Base-by-base conservation (phyloP, 1,140 invertebrate species). In the Drepana arcuata region DNA sequence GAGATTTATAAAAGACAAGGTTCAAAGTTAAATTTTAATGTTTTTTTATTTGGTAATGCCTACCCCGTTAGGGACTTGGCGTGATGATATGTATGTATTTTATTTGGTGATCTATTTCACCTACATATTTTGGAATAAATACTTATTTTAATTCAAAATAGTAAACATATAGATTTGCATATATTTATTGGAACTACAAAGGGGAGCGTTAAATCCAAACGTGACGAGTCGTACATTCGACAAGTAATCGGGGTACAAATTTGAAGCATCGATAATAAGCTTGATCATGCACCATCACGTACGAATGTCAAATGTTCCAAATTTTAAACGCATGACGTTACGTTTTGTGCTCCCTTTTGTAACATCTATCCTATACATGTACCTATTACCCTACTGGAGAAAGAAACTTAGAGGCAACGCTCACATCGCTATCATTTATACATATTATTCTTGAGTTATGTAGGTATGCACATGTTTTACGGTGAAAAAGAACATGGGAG, bases 281-380 rank as follows among this genome's bases (percentile, higher is more conserved):
- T 55, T 71, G 57, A 81, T 81, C 66, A 81, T 81, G 73, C 66
- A 41, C 33, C 32, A 48, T 49, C 77, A 81, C 77, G 77, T 49
- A 53, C 45, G 60, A 69, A 65, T 71, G 64, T 55, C 66, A 64
- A 74, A 74, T 74, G 62, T 66, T 59, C 53, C 36, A 68, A 69
- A 67, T 70, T 72, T 62, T 63, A 61, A 71, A 54, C 50, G 42
- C 57, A 39, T 68, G 53, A 42, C 48, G 44, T 56, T 62, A 70
- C 54, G 50, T 59, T 29, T 18, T 21, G 29, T 16, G 10, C 29
- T 16, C 14, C 21, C 3, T 10, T 23, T 12, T 34, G 5, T 23
- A n/a, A n/a, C n/a, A n/a, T n/a, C n/a, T n/a, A n/a, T n/a, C n/a
- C n/a, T n/a, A n/a, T n/a, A n/a, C n/a, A n/a, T n/a, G n/a, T n/a